Percentiles rank a stretch among this genome's conserved stretches.
These are phyloP conservation scores for Rhagologus leucostigma DNA, from an alignment of 2,113 vertebrate species.

Conservation along the genomic window DNA sequence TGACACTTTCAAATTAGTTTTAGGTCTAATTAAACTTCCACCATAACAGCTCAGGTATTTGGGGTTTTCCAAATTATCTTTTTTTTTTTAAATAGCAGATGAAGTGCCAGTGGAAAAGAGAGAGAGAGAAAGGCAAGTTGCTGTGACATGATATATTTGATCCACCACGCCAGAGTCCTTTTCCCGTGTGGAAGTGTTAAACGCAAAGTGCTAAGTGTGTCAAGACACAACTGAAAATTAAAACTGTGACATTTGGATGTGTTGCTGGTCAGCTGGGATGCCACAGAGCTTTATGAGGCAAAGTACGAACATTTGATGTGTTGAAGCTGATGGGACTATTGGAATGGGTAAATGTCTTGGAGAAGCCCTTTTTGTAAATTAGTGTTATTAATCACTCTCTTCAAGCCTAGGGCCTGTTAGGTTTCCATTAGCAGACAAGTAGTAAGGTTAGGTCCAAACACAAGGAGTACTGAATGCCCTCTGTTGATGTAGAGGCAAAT, in stretches of 20 bases:
- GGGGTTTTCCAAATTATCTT: neutral
- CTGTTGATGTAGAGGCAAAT: neutral
- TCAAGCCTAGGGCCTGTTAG: neutral
- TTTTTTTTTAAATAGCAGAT: neutral
- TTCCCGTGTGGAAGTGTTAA: neutral
- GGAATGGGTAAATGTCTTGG: neutral
- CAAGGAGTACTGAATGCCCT: neutral
- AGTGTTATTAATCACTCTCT: neutral
- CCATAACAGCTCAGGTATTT: constrained; percentile 32
- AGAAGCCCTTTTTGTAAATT: neutral
- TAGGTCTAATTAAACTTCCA: constrained; percentile 54
- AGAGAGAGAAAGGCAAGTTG: neutral
- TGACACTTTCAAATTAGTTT: constrained; percentile 60
- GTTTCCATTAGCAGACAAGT: neutral
- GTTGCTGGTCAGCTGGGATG: neutral
- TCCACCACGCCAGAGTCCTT: neutral
- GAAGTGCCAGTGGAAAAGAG: neutral
- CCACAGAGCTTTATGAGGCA: neutral
- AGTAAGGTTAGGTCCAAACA: neutral
- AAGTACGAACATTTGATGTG: neutral
- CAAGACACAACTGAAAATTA: neutral
- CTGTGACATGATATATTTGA: neutral
- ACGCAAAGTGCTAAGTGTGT: neutral
- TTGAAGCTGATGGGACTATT: neutral
- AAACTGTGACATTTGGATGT: neutral